Evolutionary conservation across 1,140 invertebrate species (phyloP).

Genomic region (Batillaria attramentaria): DNA sequence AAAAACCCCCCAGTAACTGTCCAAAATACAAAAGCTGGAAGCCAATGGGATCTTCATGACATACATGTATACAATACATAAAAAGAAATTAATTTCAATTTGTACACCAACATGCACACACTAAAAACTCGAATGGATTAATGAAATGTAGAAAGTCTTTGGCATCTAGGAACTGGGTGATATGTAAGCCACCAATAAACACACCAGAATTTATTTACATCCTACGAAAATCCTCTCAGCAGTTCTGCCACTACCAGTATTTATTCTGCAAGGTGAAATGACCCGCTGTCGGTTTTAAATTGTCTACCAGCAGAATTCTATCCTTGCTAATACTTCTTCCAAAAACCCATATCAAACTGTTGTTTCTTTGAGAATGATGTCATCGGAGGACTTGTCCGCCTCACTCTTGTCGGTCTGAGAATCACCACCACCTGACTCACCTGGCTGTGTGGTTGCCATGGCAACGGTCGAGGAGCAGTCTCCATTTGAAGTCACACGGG

Average conservation of each 20-base stretch:
- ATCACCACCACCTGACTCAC: not conserved
- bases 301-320: too few species aligned
- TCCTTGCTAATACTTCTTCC: too few species aligned
- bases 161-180: too few species aligned
- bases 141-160: too few species aligned
- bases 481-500: not conserved
- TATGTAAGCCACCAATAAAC: not conserved
- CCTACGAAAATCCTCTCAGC: too few species aligned
- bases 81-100: too few species aligned
- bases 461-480: not conserved
- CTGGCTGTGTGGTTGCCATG: not conserved
- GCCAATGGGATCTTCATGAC: too few species aligned
- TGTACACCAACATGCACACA: too few species aligned
- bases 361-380: constrained; percentile 16
- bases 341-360: not conserved
- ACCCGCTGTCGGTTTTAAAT: not conserved
- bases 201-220: not conserved
- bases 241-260: not conserved
- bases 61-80: too few species aligned
- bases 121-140: too few species aligned
- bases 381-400: not conserved
- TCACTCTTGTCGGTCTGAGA: not conserved
- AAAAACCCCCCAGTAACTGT: too few species aligned
- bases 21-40: too few species aligned
- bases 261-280: not conserved